Evolutionary conservation across 2,113 vertebrate genomes (phyloP).

Genomic region (Sturnus vulgaris): DNA sequence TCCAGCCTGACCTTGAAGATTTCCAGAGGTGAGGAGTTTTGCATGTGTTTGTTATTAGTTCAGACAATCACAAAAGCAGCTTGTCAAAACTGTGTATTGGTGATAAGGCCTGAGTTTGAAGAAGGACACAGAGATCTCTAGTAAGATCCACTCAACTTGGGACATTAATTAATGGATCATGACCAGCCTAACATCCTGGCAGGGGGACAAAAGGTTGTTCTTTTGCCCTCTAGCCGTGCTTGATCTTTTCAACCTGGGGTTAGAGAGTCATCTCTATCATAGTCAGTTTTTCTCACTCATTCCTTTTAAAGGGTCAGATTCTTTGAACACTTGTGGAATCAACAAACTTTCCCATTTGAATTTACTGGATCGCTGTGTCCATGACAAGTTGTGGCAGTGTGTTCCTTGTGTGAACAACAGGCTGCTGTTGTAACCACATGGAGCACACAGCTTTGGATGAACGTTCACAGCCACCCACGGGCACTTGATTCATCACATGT

Average conservation of each 20-base stretch:
- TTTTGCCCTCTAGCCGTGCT: neutral
- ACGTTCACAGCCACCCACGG: neutral
- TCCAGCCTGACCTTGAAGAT: neutral
- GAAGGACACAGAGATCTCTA: rapidly evolving
- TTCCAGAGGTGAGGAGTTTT: neutral
- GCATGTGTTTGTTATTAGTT: neutral
- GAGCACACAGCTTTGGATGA: neutral
- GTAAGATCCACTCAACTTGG: neutral
- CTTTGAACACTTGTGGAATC: neutral
- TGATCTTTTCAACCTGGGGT: neutral
- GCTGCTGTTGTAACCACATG: neutral
- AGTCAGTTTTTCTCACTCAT: neutral
- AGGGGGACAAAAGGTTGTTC: neutral
- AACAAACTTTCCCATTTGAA: neutral
- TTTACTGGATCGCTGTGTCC: neutral
- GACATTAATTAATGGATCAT: rapidly evolving
- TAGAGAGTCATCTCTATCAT: neutral
- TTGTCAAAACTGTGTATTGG: neutral
- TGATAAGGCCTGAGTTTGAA: neutral
- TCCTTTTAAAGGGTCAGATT: neutral
- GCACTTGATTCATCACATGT: slow-evolving; percentile 4
- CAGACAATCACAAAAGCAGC: neutral
- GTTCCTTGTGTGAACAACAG: neutral
- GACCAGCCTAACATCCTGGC: neutral
- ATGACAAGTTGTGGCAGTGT: neutral